Evolutionary conservation across 1,140 invertebrate genomes (phyloP), one percentile per base, ranked within the genome.

Genomic region (Stenopsyche tienmushanensis): DNA sequence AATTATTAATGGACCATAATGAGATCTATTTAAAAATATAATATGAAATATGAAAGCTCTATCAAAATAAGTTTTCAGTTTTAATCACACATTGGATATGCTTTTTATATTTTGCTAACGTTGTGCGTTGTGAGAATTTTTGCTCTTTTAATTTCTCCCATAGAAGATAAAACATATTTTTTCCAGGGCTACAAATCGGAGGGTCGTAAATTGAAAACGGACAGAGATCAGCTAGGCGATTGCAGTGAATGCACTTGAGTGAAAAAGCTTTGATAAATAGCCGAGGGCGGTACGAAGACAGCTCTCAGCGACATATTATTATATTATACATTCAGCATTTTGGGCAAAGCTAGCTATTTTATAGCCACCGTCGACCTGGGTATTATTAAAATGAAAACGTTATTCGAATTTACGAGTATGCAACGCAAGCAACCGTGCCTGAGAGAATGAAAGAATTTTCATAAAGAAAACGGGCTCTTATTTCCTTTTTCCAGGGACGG

Each of bases 361-460:
- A 44, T 44, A 18, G 55, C 29, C 41, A n/a, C 15, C 41, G 55
- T 10, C 65, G 20, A 58, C 42, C 54, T 17, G 26, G 49, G 52
- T 41, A 64, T 64, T 68, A 68, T 68, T 68, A 67, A 67, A 67
- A 67, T 60, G 66, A 67, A 67, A 67, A 67, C 60, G 66, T 67
- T 67, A 67, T 64, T 64, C 55, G 62, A 64, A 64, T 67, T 67
- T 67, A 67, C 54, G 66, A 67, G 53, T 59, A 29, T 63, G 65
- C 55, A 24, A 50, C 58, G 58, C 58, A 47, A 62, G 58, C 58
- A 45, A 47, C 29, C 55, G 55, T 26, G 23, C n/a, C 26, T 10
- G 5, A 34, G 47, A n/a, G 13, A 13, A 13, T 44, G 18, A 2
- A 24, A 39, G 52, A 55, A 55, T 55, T 55, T 39, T 55, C 52